phyloP scores from a whole-genome alignment of 2,113 vertebrate genomes.

The Lepus europaeus region DNA sequence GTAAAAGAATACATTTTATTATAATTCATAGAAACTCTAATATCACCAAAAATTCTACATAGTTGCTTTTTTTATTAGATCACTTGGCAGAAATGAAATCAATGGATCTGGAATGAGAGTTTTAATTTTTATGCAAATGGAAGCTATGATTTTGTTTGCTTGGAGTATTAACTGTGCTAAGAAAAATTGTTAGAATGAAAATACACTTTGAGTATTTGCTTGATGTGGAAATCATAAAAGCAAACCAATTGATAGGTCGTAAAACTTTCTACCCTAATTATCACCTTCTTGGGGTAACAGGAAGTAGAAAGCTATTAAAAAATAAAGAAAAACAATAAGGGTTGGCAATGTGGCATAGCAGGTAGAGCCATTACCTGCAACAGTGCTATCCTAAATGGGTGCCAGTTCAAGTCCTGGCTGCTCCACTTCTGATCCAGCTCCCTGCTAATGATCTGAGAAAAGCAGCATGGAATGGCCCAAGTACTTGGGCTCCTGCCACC shows the following conservation, averaged over 20 bases:
- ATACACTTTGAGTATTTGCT: not conserved
- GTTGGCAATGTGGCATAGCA: no score
- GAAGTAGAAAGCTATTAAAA: not conserved
- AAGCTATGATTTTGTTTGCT: not conserved
- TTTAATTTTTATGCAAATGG: not conserved
- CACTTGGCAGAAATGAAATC: not conserved
- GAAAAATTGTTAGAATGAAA: constrained; percentile 1
- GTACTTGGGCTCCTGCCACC: no score
- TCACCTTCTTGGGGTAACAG: not conserved
- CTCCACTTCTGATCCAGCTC: no score
- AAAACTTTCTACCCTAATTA: not conserved
- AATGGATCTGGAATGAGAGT: not conserved
- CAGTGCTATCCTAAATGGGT: no score
- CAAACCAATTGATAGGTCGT: not conserved
- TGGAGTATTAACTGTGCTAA: not conserved
- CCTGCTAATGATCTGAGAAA: no score
- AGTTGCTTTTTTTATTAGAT: not conserved
- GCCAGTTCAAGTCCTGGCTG: no score
- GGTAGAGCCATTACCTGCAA: no score
- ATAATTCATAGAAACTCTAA: not conserved
- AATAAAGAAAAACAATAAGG: not conserved
- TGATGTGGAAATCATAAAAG: not conserved
- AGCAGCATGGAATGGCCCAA: no score
- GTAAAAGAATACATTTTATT: constrained; percentile 31
- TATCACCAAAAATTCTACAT: not conserved